Percentiles rank a stretch among this genome's conserved stretches.
phyloP scores from a whole-genome alignment of 2,113 vertebrate species.

The Oreocharis arfaki region DNA sequence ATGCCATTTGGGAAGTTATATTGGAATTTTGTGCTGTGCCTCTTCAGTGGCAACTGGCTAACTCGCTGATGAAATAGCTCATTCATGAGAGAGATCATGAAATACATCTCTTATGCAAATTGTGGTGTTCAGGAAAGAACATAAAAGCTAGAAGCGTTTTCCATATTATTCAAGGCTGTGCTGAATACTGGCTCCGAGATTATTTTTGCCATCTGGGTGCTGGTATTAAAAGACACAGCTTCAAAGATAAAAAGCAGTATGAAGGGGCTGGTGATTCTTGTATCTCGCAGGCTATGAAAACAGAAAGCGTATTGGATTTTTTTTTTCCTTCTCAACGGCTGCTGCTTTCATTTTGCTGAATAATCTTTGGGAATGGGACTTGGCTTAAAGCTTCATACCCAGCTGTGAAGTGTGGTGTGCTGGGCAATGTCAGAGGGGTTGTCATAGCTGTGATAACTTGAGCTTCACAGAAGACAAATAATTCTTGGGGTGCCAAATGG shows the following conservation, averaged over 20 bases:
- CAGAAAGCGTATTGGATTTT: not conserved
- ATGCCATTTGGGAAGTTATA: not conserved
- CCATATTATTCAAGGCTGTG: not conserved
- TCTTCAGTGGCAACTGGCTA: not conserved
- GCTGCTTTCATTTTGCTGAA: conserved; percentile 42
- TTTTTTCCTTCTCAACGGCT: not conserved
- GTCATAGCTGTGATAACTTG: not conserved
- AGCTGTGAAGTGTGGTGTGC: not conserved
- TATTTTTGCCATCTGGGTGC: conserved; percentile 49
- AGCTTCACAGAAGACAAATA: not conserved
- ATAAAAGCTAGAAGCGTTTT: conserved; percentile 52
- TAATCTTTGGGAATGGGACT: conserved; percentile 5
- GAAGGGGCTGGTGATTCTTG: conserved; percentile 25
- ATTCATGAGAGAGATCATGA: not conserved
- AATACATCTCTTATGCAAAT: conserved; percentile 43
- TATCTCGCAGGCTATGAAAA: not conserved
- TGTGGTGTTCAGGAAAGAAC: not conserved
- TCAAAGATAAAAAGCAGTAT: conserved; percentile 45
- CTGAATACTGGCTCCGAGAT: conserved; percentile 34
- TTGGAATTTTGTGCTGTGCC: not conserved
- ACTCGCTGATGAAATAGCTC: not conserved
- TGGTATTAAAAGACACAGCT: conserved; percentile 30
- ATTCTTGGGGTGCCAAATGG: not conserved
- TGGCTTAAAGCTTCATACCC: conserved; percentile 16
- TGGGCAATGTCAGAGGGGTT: not conserved